Conservation (phyloP, 2,888 invertebrate species). For the Drosophila phalerata region DNA sequence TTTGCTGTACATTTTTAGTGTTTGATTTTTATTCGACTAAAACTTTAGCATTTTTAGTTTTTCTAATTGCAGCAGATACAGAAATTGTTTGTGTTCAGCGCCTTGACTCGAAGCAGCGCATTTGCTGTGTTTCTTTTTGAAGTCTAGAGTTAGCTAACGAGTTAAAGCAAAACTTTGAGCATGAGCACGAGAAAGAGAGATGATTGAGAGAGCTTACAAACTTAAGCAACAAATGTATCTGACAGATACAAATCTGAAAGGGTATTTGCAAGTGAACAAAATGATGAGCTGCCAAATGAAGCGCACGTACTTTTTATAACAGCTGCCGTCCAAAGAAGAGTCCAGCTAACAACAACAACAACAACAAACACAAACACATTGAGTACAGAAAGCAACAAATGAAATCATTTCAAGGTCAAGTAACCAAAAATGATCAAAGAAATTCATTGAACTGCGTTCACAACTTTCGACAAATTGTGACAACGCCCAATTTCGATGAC, state of each 20-base stretch:
- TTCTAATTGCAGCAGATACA: no score
- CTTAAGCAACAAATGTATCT: not conserved
- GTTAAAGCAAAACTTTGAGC: no score
- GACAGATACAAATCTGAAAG: slow-evolving; percentile 14
- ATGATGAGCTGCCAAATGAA: slow-evolving; percentile 59
- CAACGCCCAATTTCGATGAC: slow-evolving; percentile 43
- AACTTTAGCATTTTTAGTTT: no score
- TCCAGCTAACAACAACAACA: slow-evolving; percentile 1
- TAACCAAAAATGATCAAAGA: slow-evolving; percentile 47
- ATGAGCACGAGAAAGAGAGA: no score
- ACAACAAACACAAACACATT: not conserved
- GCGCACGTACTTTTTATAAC: slow-evolving; percentile 49
- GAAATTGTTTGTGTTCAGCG: no score
- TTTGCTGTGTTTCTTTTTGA: no score
- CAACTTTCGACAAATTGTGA: slow-evolving; percentile 48
- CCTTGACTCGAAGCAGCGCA: no score
- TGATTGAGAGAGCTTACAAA: no score
- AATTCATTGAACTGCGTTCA: slow-evolving; percentile 71
- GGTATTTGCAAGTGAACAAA: slow-evolving; percentile 29
- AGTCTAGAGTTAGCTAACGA: no score
- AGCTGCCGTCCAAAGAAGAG: slow-evolving; percentile 54
- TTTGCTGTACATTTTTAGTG: no score
- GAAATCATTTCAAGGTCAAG: slow-evolving; percentile 70
- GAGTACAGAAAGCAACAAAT: slow-evolving; percentile 34
- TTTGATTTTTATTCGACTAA: no score